Evolutionary conservation across 1,140 invertebrate species (phyloP).

Genomic region (Antheraea pernyi): DNA sequence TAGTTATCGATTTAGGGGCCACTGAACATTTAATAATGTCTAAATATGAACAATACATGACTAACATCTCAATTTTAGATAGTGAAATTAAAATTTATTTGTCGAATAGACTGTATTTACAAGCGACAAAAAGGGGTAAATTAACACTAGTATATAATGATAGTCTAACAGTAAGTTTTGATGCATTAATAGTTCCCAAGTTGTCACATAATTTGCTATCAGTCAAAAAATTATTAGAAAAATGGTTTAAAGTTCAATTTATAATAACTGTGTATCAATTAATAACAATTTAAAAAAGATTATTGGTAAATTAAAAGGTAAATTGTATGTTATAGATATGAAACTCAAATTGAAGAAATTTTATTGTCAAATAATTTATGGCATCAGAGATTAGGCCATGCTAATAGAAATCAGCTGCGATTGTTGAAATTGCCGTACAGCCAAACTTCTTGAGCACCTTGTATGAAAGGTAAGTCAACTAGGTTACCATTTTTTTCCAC

Average conservation of each 20-base stretch:
- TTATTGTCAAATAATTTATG: conserved; percentile 12
- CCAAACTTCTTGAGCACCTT: conserved; percentile 14
- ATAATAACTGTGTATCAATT: no score
- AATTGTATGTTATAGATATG: conserved; percentile 5
- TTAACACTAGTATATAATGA: conserved; percentile 5
- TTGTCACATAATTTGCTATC: conserved; percentile 22
- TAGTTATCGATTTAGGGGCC: conserved; percentile 27
- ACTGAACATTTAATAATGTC: conserved; percentile 22
- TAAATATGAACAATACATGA: conserved; percentile 24
- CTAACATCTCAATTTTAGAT: conserved; percentile 21
- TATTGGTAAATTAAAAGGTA: neutral
- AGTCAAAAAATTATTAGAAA: conserved; percentile 24
- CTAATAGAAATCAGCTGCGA: conserved; percentile 13
- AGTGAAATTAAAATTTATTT: conserved; percentile 16
- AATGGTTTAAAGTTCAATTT: neutral
- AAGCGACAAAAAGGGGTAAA: conserved; percentile 19
- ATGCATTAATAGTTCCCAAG: conserved; percentile 17
- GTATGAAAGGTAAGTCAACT: conserved; percentile 23
- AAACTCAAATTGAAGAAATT: neutral
- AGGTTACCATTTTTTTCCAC: conserved; percentile 24
- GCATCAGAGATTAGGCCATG: conserved; percentile 22
- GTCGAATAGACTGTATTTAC: conserved; percentile 21
- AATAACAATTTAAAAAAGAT: neutral
- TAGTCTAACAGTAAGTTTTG: conserved; percentile 10
- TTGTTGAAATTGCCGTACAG: conserved; percentile 9